Evolutionary conservation across 2,797 vertebrate species (phyloP).

Genomic region (Acipenser transmontanus): DNA sequence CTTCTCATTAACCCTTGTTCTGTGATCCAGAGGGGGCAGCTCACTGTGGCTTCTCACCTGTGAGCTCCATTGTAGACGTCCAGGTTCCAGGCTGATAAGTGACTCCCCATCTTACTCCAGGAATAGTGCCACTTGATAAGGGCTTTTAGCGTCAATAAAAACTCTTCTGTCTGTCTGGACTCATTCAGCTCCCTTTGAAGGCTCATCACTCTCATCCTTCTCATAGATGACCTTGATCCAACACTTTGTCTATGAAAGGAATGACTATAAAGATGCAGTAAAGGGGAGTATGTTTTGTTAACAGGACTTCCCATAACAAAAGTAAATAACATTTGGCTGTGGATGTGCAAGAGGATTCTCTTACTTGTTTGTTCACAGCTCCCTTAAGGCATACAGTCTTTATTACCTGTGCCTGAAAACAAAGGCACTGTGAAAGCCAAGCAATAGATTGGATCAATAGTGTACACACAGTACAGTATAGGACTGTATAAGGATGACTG

Average conservation of each 20-base stretch:
- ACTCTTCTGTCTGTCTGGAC: conserved; percentile 44
- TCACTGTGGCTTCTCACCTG: conserved; percentile 13
- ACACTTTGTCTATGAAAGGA: conserved; percentile 45
- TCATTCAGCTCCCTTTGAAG: conserved; percentile 41
- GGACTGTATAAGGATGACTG: too few species aligned
- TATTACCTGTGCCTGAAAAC: neutral
- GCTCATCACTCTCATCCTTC: conserved; percentile 34
- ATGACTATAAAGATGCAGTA: conserved; percentile 41
- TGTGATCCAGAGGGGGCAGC: conserved; percentile 43
- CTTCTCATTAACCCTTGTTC: conserved; percentile 37
- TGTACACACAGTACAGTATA: neutral
- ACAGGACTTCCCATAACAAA: conserved; percentile 27
- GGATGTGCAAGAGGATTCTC: conserved; percentile 34
- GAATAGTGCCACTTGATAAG: conserved; percentile 46
- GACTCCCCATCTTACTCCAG: conserved; percentile 39
- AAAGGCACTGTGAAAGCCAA: neutral
- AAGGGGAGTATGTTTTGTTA: conserved; percentile 40
- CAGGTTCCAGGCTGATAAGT: conserved; percentile 44
- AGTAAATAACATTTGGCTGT: conserved; percentile 24
- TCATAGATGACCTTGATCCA: conserved; percentile 56
- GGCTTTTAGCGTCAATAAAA: conserved; percentile 30
- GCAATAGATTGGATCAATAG: neutral
- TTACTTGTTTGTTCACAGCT: conserved; percentile 10
- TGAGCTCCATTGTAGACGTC: conserved; percentile 39
- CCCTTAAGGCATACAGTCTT: neutral